A percentile compares a stretch with the other conserved stretches of the same genome.
These are phyloP conservation scores for Siderastrea siderea DNA, from an alignment of 92 coral and sea anemone species.

Conservation along the genomic window DNA sequence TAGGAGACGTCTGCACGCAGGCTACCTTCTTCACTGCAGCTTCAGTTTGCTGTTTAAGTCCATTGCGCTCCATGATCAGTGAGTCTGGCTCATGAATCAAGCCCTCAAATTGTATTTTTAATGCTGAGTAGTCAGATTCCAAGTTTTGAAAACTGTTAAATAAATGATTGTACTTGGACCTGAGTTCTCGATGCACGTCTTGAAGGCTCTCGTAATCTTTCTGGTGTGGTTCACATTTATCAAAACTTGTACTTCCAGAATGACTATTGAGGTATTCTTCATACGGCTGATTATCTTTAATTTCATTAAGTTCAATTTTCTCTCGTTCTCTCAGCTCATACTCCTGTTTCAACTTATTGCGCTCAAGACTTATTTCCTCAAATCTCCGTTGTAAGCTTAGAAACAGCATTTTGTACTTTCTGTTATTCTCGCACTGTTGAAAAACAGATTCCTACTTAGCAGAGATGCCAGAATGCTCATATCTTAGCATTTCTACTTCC, in stretches of 20 bases:
- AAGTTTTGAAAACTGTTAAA: conserved; percentile 76
- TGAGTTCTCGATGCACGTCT: conserved; percentile 76
- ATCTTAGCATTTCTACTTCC: conserved; percentile 80
- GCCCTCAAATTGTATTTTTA: conserved; percentile 80
- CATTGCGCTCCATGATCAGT: conserved; percentile 72
- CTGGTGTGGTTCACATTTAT: conserved; percentile 67
- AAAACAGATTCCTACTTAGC: conserved; percentile 78
- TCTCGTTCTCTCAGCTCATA: conserved; percentile 95
- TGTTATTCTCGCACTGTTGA: conserved; percentile 87
- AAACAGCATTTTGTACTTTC: conserved; percentile 84
- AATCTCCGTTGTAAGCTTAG: conserved; percentile 83
- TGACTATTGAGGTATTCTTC: conserved; percentile 55
- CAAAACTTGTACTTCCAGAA: conserved; percentile 62
- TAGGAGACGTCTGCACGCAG: no score
- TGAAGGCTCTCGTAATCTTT: conserved; percentile 78
- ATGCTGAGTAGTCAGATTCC: conserved; percentile 69
- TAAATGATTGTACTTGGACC: conserved; percentile 82
- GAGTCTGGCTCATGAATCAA: conserved; percentile 80
- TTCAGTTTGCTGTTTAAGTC: conserved; percentile 84
- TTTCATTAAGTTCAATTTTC: conserved; percentile 85
- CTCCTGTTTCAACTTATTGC: conserved; percentile 87
- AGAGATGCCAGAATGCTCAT: conserved; percentile 82
- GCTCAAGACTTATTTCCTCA: conserved; percentile 80
- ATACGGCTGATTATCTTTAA: conserved; percentile 72
- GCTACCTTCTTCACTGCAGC: conserved; percentile 73